A percentile compares a stretch with the other conserved stretches of the same genome.
Evolutionary conservation across 1,140 invertebrate species (phyloP).

Genomic region (Ridgeia piscesae): DNA sequence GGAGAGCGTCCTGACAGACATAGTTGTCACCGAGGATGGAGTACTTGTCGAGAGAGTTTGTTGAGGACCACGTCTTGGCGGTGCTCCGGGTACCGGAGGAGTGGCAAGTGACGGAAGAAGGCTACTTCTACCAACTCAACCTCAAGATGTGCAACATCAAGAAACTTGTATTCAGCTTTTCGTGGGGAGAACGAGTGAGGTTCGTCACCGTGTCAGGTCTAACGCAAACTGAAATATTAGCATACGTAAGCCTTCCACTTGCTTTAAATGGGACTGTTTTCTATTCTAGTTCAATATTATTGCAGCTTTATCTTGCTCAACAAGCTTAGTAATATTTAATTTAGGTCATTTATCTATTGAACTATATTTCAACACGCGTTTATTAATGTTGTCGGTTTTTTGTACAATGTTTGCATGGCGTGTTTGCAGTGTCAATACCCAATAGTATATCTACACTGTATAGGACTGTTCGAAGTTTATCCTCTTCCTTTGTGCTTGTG

Average conservation of each 20-base stretch:
- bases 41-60: constrained; percentile 12
- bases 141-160: constrained; percentile 52
- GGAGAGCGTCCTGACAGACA: neutral
- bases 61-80: constrained; percentile 12
- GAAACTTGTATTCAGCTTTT: constrained; percentile 41
- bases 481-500: too few species aligned
- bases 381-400: too few species aligned
- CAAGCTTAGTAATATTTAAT: neutral
- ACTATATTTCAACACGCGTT: too few species aligned
- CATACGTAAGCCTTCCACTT: neutral
- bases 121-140: constrained; percentile 45
- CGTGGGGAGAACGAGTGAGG: constrained; percentile 48
- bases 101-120: constrained; percentile 40
- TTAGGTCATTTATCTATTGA: too few species aligned
- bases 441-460: too few species aligned
- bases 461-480: too few species aligned
- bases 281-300: neutral
- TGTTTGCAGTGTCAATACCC: too few species aligned
- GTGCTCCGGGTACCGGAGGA: constrained; percentile 30
- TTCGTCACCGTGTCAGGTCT: neutral
- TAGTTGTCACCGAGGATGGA: neutral
- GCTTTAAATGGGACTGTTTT: neutral
- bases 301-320: neutral
- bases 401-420: too few species aligned
- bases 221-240: neutral